Percentiles rank a stretch among this genome's conserved stretches.
Conservation (phyloP, 2,888 invertebrate species). For the Holacanthella duospinosa region DNA sequence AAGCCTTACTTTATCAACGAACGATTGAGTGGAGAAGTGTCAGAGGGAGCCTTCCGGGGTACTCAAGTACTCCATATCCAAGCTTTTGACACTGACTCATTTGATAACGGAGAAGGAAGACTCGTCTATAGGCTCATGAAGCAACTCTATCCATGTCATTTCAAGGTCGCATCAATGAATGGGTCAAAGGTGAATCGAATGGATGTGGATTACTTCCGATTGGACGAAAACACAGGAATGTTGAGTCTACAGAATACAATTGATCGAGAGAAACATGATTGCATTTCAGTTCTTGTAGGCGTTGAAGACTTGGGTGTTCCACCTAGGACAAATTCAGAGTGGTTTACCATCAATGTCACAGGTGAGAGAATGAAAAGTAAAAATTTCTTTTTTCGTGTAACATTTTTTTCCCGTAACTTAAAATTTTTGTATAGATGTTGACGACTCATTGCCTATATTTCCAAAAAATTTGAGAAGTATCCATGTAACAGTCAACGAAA, state of each 20-base stretch:
- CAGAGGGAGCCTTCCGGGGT: slow-evolving; percentile 38
- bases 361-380: neutral
- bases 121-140: slow-evolving; percentile 30
- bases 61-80: slow-evolving; percentile 28
- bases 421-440: slow-evolving; percentile 49
- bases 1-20: slow-evolving; percentile 38
- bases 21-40: slow-evolving; percentile 37
- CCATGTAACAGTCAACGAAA: slow-evolving; percentile 55
- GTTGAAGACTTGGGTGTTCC: slow-evolving; percentile 68
- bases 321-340: slow-evolving; percentile 47
- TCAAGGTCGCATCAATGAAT: slow-evolving; percentile 15
- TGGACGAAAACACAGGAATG: slow-evolving; percentile 56
- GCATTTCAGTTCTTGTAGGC: slow-evolving; percentile 65
- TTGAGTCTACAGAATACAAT: slow-evolving; percentile 58
- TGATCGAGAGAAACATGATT: slow-evolving; percentile 62
- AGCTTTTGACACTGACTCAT: slow-evolving; percentile 33
- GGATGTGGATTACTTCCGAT: slow-evolving; percentile 30
- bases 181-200: neutral
- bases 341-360: slow-evolving; percentile 29
- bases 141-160: slow-evolving; percentile 32
- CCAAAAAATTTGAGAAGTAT: slow-evolving; percentile 39
- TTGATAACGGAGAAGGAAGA: slow-evolving; percentile 36
- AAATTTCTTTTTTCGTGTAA: neutral
- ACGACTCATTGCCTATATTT: slow-evolving; percentile 68
- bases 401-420: neutral